Base-by-base conservation (phyloP, 2,113 vertebrate species). In the Pedetes capensis region DNA sequence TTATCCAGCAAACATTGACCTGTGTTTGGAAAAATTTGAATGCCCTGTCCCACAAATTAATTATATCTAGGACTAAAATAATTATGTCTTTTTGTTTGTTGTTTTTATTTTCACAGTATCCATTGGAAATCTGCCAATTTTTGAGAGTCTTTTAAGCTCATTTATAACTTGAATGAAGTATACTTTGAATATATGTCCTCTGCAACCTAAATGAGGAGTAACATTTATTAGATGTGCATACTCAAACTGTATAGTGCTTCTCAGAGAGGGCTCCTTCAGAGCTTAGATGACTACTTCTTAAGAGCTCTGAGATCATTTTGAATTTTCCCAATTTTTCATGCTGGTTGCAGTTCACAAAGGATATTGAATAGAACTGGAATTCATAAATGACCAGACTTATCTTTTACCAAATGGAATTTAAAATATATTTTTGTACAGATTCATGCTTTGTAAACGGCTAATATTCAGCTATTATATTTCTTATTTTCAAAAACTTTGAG, bases 31-130 rank as follows among this genome's bases (percentile, higher is more conserved):
- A 78, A 85, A 90, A 90, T 39, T 84, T 95, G 55, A 93, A 81
- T 78, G 49, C 96, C 89, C 89, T 94, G 37, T 91, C 44, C 74
- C 44, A 95, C 76, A 94, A 96, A 96, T 97, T 96, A 97, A 95
- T 87, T 95, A 69, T 72, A 82, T 94, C 37, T 85, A 42, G 1
- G 3, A 42, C 89, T 95, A 23, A 63, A 68, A 89, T 95, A 96
- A 95, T 74, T 90, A 66, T 72, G 96, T 76, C 81, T 86, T 88
- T 51, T 74, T 59, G 86, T 92, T 61, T 34, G 72, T 80, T 66
- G 37, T 57, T 93, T 94, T 95, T 92, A 85, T 4, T 32, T 87
- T 64, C 68, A 89, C 57, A 93, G 78, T 34, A 85, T 93, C 27
- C 39, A 8, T 89, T 74, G n/a, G 80, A 90, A 68, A 71, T 57